A percentile compares a stretch with the other conserved stretches of the same genome.
Conservation (phyloP, 2,113 vertebrate species). For the Loxodonta africana region DNA sequence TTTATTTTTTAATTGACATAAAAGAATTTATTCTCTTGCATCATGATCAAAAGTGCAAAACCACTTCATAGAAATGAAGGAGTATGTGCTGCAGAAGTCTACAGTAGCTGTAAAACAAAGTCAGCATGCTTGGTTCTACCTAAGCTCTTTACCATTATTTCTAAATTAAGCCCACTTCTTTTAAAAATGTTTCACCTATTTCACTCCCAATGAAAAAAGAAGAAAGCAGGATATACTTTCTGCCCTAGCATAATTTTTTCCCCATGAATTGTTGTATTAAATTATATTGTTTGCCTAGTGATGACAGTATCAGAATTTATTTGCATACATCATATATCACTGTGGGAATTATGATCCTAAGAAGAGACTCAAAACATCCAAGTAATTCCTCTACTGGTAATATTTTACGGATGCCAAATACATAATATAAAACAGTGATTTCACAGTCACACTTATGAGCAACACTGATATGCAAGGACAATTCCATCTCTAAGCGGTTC, state of each 20-base stretch:
- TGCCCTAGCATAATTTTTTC: not conserved
- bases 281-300: not conserved
- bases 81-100: not conserved
- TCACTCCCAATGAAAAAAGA: not conserved
- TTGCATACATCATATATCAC: not conserved
- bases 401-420: not conserved
- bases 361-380: conserved; percentile 40
- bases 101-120: conserved; percentile 23
- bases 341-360: not conserved
- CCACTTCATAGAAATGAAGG: not conserved
- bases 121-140: not conserved
- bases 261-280: not conserved
- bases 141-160: conserved; percentile 16
- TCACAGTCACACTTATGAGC: not conserved
- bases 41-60: not conserved
- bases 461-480: conserved; percentile 38
- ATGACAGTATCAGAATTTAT: conserved; percentile 7
- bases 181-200: conserved; percentile 10
- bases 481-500: not conserved
- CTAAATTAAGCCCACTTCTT: conserved; percentile 15
- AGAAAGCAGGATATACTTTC: not conserved
- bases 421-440: conserved; percentile 23
- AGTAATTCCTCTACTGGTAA: not conserved
- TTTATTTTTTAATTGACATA: not conserved
- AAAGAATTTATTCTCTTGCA: conserved; percentile 2